These are phyloP conservation scores for Disparrhopalites patrizii DNA, from an alignment of 2,888 invertebrate genomes.

Conservation along the genomic window DNA sequence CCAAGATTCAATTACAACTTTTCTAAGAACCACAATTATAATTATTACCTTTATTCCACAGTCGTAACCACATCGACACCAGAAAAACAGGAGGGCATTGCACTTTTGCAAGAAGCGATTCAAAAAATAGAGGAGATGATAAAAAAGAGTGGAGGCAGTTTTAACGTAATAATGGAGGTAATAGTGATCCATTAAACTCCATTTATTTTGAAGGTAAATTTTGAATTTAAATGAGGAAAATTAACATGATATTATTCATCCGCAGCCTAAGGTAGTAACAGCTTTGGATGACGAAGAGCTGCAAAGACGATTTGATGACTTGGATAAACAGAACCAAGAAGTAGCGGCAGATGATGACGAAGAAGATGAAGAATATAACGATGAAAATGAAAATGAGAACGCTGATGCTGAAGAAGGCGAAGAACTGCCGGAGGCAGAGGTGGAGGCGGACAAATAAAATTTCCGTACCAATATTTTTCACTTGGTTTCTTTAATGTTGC, in stretches of 20 bases:
- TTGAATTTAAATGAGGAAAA: not conserved
- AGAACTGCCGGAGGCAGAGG: conserved; percentile 21
- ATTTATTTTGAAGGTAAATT: conserved; percentile 15
- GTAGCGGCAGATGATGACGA: conserved; percentile 85
- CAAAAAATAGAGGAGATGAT: conserved; percentile 82
- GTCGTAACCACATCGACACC: conserved; percentile 99
- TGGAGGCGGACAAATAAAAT: conserved; percentile 1
- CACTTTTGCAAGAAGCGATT: conserved; percentile 82
- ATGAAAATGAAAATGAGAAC: conserved; percentile 53
- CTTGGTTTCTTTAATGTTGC: not conserved
- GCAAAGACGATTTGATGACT: conserved; percentile 85
- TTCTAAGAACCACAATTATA: not conserved
- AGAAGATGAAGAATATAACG: conserved; percentile 58
- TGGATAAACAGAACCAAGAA: conserved; percentile 91
- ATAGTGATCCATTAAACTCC: too few relatives aligned
- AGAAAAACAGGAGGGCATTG: conserved; percentile 89
- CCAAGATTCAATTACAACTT: too few relatives aligned
- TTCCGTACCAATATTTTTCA: conserved; percentile 1
- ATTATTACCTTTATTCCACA: conserved; percentile 50
- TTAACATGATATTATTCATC: too few relatives aligned
- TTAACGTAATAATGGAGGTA: conserved; percentile 91
- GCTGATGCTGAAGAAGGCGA: conserved; percentile 53
- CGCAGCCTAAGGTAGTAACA: conserved; percentile 92
- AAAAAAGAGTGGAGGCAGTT: conserved; percentile 78
- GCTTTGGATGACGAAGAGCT: conserved; percentile 96